phyloP scores from a whole-genome alignment of 2,888 invertebrate genomes.

The Resseliella maxima region DNA sequence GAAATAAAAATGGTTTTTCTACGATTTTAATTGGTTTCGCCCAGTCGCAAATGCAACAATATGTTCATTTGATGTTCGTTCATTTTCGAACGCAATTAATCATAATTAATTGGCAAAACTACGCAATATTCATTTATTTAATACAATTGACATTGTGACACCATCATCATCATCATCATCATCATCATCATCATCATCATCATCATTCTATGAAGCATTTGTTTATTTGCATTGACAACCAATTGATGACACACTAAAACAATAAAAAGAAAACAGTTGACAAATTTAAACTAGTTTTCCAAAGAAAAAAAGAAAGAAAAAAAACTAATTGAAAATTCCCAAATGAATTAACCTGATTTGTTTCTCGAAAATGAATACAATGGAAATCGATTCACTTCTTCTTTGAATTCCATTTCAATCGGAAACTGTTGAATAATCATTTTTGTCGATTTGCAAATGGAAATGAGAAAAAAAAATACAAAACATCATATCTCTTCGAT shows the following conservation, averaged over 20 bases:
- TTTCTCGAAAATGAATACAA: neutral
- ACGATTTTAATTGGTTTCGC: too few species aligned
- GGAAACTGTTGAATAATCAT: too few species aligned
- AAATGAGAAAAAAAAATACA: neutral
- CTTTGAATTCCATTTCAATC: too few species aligned
- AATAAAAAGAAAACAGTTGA: neutral
- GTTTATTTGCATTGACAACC: neutral
- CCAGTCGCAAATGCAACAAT: neutral
- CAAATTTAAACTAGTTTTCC: too few species aligned
- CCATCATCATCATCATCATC: too few species aligned
- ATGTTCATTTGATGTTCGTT: neutral
- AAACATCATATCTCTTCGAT: neutral
- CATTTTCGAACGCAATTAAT: neutral
- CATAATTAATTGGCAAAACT: neutral
- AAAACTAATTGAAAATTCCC: too few species aligned
- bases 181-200: too few species aligned
- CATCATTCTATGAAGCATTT: neutral
- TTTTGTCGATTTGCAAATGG: too few species aligned
- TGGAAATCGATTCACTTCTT: too few species aligned
- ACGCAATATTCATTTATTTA: slow-evolving; percentile 2
- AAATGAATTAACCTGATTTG: too few species aligned
- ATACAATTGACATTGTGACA: neutral
- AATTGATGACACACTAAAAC: neutral
- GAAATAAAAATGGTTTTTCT: too few species aligned
- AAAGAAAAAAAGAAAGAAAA: too few species aligned